Evolutionary conservation across 2,888 invertebrate genomes (phyloP).

Genomic region (Melanostoma scalare): DNA sequence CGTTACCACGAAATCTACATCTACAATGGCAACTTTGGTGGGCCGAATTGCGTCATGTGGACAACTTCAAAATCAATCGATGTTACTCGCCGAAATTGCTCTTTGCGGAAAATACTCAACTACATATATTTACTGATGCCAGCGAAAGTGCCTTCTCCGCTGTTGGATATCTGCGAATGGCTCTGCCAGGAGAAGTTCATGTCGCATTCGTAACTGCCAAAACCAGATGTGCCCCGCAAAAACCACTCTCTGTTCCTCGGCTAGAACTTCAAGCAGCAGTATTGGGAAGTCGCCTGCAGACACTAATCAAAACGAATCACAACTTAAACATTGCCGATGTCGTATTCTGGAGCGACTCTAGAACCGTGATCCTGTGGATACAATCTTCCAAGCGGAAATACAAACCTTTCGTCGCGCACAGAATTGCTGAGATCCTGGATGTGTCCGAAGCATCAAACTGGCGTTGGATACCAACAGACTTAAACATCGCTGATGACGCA

Average conservation of each 20-base stretch:
- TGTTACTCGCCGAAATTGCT: too few relatives aligned
- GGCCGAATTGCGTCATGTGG: too few relatives aligned
- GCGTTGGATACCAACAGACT: not conserved
- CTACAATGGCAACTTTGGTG: too few relatives aligned
- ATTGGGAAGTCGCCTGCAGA: slow-evolving; percentile 20
- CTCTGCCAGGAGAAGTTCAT: not conserved
- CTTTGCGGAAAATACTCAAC: too few relatives aligned
- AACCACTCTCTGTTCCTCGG: slow-evolving; percentile 39
- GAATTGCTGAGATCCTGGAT: slow-evolving; percentile 56
- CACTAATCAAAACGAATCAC: slow-evolving; percentile 17
- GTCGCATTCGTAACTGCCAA: slow-evolving; percentile 38
- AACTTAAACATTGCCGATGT: not conserved
- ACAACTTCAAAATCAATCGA: too few relatives aligned
- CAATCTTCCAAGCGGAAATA: slow-evolving; percentile 50
- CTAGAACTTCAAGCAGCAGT: slow-evolving; percentile 51
- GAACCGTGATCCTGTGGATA: slow-evolving; percentile 59
- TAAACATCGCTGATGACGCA: not conserved
- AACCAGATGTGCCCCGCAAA: slow-evolving; percentile 39
- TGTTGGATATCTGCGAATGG: slow-evolving; percentile 28
- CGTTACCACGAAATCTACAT: too few relatives aligned
- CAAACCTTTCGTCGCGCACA: slow-evolving; percentile 74
- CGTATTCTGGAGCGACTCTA: slow-evolving; percentile 57
- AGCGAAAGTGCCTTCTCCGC: slow-evolving; percentile 31
- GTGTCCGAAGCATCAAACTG: slow-evolving; percentile 15
- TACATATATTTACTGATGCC: slow-evolving; percentile 58